Percentiles rank a stretch among this genome's conserved stretches.
These are phyloP conservation scores for Cotesia glomerata DNA, from an alignment of 1,140 invertebrate species.

Conservation along the genomic window DNA sequence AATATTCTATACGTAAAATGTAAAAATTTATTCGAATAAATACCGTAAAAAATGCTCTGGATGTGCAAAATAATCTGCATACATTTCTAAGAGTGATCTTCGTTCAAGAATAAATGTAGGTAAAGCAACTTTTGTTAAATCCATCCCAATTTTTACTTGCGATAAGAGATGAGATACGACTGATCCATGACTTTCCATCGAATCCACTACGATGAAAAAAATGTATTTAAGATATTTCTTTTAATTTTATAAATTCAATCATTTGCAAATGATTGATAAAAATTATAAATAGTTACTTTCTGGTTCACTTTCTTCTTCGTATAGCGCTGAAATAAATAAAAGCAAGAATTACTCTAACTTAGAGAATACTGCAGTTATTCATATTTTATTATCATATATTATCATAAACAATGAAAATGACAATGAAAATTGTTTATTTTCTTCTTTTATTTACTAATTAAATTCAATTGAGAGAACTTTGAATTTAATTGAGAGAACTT, in stretches of 20 bases:
- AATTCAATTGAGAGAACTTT: no score
- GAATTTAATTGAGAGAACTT: no score
- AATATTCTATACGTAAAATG: no score
- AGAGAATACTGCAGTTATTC: neutral
- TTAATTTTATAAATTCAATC: neutral
- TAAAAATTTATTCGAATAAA: neutral
- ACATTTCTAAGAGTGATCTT: constrained; percentile 95
- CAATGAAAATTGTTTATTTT: neutral
- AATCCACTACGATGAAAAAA: constrained; percentile 63
- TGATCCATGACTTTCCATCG: constrained; percentile 92
- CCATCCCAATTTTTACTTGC: constrained; percentile 98
- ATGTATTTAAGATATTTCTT: constrained; percentile 11
- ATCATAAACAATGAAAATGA: no score
- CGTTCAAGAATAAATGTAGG: constrained; percentile 97
- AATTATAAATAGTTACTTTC: constrained; percentile 65
- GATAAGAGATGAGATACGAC: constrained; percentile 93
- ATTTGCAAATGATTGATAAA: no score
- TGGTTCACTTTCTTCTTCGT: constrained; percentile 86
- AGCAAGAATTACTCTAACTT: constrained; percentile 27
- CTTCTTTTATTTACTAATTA: no score
- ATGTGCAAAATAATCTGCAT: constrained; percentile 98
- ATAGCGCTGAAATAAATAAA: constrained; percentile 71
- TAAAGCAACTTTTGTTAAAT: constrained; percentile 95
- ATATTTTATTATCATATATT: constrained; percentile 42
- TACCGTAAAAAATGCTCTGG: constrained; percentile 95